Evolutionary conservation across 2,113 vertebrate species (phyloP).

Genomic region (Tonatia bakeri): DNA sequence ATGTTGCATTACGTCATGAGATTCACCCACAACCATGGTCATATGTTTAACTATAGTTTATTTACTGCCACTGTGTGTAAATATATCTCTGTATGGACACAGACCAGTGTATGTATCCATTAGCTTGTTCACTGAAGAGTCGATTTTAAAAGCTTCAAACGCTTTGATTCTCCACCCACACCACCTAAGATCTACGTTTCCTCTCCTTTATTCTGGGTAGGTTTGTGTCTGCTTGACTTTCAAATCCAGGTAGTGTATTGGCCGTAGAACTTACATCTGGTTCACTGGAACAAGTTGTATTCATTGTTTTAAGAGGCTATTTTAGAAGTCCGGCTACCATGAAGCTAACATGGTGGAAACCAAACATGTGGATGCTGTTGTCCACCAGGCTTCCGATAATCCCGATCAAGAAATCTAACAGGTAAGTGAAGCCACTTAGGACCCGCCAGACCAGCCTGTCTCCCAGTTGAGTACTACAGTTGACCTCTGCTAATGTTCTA

Average conservation of each 20-base stretch:
- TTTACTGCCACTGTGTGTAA: background rate
- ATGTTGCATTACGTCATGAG: background rate
- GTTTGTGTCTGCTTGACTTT: background rate
- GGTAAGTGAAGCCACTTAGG: background rate
- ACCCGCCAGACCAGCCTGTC: background rate
- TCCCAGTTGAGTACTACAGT: background rate
- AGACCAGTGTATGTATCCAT: background rate
- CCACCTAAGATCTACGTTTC: background rate
- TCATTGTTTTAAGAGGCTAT: background rate
- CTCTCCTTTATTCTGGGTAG: background rate
- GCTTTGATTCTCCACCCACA: background rate
- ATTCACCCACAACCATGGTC: background rate
- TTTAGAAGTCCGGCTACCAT: background rate
- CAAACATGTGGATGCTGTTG: background rate
- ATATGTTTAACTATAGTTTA: background rate
- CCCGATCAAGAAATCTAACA: background rate
- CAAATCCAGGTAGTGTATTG: background rate
- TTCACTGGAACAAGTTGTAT: background rate
- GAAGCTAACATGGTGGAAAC: background rate
- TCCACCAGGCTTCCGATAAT: background rate
- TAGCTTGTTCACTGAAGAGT: background rate
- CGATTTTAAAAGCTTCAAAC: background rate
- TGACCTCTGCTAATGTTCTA: background rate
- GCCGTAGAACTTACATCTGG: background rate
- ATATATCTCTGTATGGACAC: background rate